A percentile compares a stretch with the other conserved stretches of the same genome.
Evolutionary conservation across 1,140 invertebrate species (phyloP).

Genomic region (Drosophila kurseongensis): DNA sequence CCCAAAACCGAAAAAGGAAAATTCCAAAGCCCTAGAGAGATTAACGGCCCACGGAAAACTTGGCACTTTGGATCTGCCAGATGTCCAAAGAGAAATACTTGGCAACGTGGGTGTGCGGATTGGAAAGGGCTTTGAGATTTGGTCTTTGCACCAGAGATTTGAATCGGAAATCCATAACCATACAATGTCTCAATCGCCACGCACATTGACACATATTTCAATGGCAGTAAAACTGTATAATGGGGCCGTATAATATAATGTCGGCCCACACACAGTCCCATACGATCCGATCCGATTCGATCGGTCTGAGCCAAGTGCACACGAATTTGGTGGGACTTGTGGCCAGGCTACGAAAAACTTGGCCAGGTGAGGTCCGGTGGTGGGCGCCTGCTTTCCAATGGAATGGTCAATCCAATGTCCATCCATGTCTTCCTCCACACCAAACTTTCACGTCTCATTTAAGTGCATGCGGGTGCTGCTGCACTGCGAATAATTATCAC

Average conservation of each 20-base stretch:
- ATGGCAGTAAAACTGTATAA: constrained; percentile 71
- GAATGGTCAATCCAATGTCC: constrained; percentile 26
- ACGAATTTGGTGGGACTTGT: constrained; percentile 44
- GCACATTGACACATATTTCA: constrained; percentile 72
- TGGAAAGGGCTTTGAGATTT: constrained; percentile 51
- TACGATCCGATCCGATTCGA: neutral
- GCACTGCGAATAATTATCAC: constrained; percentile 7
- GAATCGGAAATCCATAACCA: constrained; percentile 64
- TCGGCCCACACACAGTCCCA: constrained; percentile 52
- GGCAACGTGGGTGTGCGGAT: constrained; percentile 57
- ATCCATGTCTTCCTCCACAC: constrained; percentile 39
- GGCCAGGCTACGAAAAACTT: constrained; percentile 27
- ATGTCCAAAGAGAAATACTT: constrained; percentile 33
- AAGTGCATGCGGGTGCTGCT: constrained; percentile 72
- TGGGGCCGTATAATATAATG: constrained; percentile 44
- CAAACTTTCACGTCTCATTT: constrained; percentile 80
- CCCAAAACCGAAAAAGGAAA: constrained; percentile 5
- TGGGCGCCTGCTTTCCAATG: constrained; percentile 69
- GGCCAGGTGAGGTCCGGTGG: constrained; percentile 21
- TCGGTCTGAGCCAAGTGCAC: constrained; percentile 37
- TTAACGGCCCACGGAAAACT: constrained; percentile 49
- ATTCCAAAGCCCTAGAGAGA: constrained; percentile 34
- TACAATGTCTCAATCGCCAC: constrained; percentile 72
- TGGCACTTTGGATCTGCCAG: constrained; percentile 30
- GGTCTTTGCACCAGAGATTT: constrained; percentile 12